phyloP scores from a whole-genome alignment of 2,113 vertebrate genomes.

The Poeciliopsis prolifica region DNA sequence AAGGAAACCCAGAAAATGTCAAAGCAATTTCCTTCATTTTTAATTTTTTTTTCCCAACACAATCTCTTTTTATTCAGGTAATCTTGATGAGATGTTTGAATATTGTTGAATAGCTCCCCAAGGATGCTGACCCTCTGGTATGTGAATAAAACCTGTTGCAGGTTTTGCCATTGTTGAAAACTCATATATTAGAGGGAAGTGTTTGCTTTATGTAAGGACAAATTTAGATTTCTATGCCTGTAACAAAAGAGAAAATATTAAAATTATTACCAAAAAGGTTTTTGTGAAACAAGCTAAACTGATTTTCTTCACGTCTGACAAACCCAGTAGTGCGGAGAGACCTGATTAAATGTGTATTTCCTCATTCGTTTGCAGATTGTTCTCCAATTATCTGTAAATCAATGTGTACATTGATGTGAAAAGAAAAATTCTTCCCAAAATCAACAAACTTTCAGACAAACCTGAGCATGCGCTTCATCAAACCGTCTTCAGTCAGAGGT shows the following conservation, averaged over 20 bases:
- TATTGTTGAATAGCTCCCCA: slow-evolving; percentile 55
- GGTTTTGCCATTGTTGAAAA: slow-evolving; percentile 21
- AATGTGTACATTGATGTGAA: too few relatives aligned
- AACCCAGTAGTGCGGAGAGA: not conserved
- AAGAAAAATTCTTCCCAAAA: too few relatives aligned
- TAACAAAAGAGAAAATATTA: not conserved
- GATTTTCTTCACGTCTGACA: too few relatives aligned
- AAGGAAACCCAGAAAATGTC: slow-evolving; percentile 50
- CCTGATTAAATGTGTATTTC: too few relatives aligned
- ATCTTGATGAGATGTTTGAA: slow-evolving; percentile 57
- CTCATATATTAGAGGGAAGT: not conserved
- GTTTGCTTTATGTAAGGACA: not conserved
- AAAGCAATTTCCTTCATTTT: slow-evolving; percentile 49
- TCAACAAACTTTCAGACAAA: too few relatives aligned
- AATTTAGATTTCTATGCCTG: not conserved
- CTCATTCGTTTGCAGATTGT: too few relatives aligned
- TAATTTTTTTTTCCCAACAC: slow-evolving; percentile 1
- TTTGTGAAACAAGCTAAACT: not conserved
- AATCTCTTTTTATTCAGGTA: slow-evolving; percentile 51
- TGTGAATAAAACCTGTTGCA: slow-evolving; percentile 37
- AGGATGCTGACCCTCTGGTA: slow-evolving; percentile 60
- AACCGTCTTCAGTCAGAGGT: too few relatives aligned
- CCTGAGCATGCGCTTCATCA: too few relatives aligned
- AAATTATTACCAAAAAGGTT: not conserved
- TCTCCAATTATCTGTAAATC: too few relatives aligned